Evolutionary conservation across 2,797 vertebrate genomes (phyloP).

Genomic region (Neosilurus mollespiculum): DNA sequence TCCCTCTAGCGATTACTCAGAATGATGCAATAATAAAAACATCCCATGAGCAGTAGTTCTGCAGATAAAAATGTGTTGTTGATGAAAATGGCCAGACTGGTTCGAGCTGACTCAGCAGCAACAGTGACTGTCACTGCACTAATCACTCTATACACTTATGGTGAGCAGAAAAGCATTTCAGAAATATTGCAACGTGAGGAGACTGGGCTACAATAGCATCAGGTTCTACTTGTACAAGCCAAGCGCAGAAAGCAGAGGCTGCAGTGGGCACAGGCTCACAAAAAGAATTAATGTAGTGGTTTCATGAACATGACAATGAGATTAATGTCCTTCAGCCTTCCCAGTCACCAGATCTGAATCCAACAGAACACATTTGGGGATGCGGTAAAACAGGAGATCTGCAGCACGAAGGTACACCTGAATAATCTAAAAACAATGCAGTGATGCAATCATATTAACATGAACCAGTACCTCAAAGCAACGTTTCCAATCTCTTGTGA

Average conservation of each 20-base stretch:
- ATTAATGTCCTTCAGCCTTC: neutral
- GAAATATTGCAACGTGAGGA: neutral
- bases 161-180: neutral
- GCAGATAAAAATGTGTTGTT: neutral
- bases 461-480: neutral
- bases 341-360: neutral
- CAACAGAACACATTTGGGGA: neutral
- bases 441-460: neutral
- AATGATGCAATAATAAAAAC: neutral
- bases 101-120: neutral
- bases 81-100: neutral
- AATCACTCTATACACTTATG: neutral
- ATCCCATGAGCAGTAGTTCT: neutral
- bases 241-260: neutral
- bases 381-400: neutral
- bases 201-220: neutral
- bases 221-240: too few relatives aligned
- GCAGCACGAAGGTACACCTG: neutral
- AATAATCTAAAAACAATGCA: too few relatives aligned
- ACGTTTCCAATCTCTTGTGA: neutral
- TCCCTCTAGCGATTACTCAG: neutral
- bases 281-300: neutral
- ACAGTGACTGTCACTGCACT: neutral
- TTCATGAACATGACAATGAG: neutral
- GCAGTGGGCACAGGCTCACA: neutral